phyloP scores from a whole-genome alignment of 2,113 vertebrate genomes.

The Rissa tridactyla region DNA sequence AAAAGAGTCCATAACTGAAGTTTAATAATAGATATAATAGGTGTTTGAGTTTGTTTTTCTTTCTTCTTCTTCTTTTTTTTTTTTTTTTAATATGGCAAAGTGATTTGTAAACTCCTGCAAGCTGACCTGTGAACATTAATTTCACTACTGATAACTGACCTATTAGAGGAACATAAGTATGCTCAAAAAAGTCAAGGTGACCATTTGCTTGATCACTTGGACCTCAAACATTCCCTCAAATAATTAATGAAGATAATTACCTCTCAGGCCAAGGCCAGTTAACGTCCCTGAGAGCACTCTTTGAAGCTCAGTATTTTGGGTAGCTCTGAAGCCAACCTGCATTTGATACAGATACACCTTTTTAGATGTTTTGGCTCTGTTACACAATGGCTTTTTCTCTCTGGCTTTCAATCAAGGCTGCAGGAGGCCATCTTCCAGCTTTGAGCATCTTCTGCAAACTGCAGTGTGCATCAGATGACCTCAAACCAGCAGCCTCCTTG shows the following conservation, averaged over 20 bases:
- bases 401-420: background rate
- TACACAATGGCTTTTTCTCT: background rate
- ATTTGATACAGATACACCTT: background rate
- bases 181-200: background rate
- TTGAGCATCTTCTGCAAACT: background rate
- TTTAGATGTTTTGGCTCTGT: background rate
- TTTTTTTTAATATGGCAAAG: background rate
- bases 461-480: background rate
- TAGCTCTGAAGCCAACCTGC: background rate
- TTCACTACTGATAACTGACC: background rate
- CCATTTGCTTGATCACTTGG: background rate
- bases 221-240: background rate
- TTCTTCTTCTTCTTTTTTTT: rapidly evolving
- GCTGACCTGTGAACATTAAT: rapidly evolving
- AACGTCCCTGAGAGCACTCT: background rate
- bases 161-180: background rate
- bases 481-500: background rate
- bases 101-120: background rate
- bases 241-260: background rate
- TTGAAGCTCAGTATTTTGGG: background rate
- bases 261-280: background rate
- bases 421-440: background rate
- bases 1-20: background rate
- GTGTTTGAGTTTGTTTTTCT: background rate
- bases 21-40: background rate